Conservation (phyloP, 2,888 invertebrate genomes). For the Scaeva pyrastri region DNA sequence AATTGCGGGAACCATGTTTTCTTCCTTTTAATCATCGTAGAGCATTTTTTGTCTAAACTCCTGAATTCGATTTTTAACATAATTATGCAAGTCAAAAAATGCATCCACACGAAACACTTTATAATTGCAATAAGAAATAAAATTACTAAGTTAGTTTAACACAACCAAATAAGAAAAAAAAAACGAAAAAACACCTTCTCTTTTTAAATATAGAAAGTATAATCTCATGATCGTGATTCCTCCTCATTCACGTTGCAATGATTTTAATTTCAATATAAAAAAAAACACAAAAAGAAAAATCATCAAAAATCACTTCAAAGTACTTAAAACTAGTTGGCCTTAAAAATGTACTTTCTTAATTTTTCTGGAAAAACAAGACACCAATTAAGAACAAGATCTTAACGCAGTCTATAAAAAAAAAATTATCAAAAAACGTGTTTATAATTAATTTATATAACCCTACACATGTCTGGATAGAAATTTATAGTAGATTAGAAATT, state of each 20-base stretch:
- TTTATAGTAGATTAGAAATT: background rate
- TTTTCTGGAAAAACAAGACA: background rate
- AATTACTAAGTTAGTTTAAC: too few relatives aligned
- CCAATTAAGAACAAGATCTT: constrained; percentile 37
- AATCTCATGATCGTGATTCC: constrained; percentile 2
- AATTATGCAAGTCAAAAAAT: too few relatives aligned
- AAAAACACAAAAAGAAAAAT: constrained; percentile 36
- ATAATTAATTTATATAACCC: background rate
- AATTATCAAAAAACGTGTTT: constrained; percentile 53
- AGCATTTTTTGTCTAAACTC: too few relatives aligned
- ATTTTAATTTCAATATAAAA: constrained; percentile 22
- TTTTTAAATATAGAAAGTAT: constrained; percentile 60
- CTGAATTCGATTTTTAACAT: too few relatives aligned
- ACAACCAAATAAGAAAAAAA: background rate
- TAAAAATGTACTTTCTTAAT: background rate
- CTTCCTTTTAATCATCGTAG: too few relatives aligned
- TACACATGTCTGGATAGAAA: background rate
- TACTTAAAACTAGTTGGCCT: constrained; percentile 45
- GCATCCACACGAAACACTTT: constrained; percentile 47
- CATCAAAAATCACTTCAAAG: background rate
- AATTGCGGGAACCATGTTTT: too few relatives aligned
- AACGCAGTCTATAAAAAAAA: constrained; percentile 4
- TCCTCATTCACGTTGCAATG: constrained; percentile 41
- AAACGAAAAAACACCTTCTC: constrained; percentile 25
- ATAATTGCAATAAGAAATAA: constrained; percentile 9